Base-by-base conservation (phyloP, 2,888 invertebrate genomes). In the Chloroclysta siterata region DNA sequence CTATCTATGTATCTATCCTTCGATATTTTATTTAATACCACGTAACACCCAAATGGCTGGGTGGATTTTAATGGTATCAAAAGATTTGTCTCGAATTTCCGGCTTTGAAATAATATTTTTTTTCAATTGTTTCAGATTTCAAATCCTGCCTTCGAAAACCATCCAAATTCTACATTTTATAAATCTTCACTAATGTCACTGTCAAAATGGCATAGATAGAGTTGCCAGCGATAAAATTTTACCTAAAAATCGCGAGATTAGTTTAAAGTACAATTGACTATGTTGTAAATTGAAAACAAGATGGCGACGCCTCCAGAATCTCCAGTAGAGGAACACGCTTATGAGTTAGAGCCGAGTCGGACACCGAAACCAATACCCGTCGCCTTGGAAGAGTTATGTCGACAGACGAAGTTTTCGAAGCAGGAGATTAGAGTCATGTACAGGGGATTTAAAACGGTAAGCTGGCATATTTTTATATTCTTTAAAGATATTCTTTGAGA, bases 361-460 rank as follows among this genome's bases (percentile, higher is more conserved):
- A 94, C 95, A 17, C 97, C 97, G 70, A 97, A 97, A 77, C 96
- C 97, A 22, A 95, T 97, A 70, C 97, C 97, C 50, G 97, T 97
- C 51, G 97, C 97, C 17, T 94, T 98, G 69, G 98, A 98, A 84
- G 98, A 98, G 83, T 94, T 99, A 65, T 98, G 98, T 88, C 94
- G 97, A 76, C 97, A 97, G 88, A 98, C 98, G 60, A 98, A 99
- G 90, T 99, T 99, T 93, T 97, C 98, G 54, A 95, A 97, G 80
- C 97, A 97, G 86, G 99, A 99, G 92, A 98, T 99, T 72, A 95
- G 99, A 77, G 97, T 98, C 81, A 98, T 99, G 98, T 99, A 99
- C 89, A 94, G 99, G 79, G 99, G 99, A 73, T 99, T 99, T 89
- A 99, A 99, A 93, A 97, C 98, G 95, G 98, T 98, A 74, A 93